Base-by-base conservation (phyloP, 2,888 invertebrate species). In the Troides helena region DNA sequence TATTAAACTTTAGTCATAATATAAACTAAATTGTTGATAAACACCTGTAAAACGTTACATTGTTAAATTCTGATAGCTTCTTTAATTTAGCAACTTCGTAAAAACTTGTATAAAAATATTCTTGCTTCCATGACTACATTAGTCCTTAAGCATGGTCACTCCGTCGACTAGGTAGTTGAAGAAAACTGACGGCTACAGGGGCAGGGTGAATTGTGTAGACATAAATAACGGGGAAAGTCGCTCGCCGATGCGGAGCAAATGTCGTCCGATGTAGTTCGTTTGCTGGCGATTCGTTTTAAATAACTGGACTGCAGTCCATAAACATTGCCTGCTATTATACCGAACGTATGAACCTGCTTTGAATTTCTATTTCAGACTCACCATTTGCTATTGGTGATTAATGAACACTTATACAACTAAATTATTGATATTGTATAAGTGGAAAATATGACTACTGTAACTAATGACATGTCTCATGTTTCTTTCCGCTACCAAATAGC, bases 171-270 rank as follows among this genome's bases (percentile, higher is more conserved):
- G 70, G 67, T 61, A 14, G 60, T 67, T 68, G 73, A 75, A 74
- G 78, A 81, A 83, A 82, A 69, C 61, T 65, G 71, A 68, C 68
- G 62, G 69, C 76, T 74, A 72, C 76, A 78, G 80, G 79, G 81
- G 81, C 78, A 78, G 71, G 71, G 75, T 78, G 77, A 81, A 82
- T 82, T 79, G 79, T 80, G 70, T 76, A 73, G 80, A 79, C 81
- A 82, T 77, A 76, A 75, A 78, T 80, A 81, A 78, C 75, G 70
- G 74, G 73, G 85, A 85, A 85, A 85, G 85, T 80, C 73, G 76
- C 76, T 67, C 65, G 68, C 39, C 62, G 53, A 43, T 43, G 57
- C 62, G 64, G 59, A 68, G 71, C 76, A 70, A 75, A 74, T 75
- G 72, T 74, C 70, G 74, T 70, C 69, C 71, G 74, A 76, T 74